phyloP scores from a whole-genome alignment of 2,113 vertebrate genomes.

The Alaudala cheleensis region DNA sequence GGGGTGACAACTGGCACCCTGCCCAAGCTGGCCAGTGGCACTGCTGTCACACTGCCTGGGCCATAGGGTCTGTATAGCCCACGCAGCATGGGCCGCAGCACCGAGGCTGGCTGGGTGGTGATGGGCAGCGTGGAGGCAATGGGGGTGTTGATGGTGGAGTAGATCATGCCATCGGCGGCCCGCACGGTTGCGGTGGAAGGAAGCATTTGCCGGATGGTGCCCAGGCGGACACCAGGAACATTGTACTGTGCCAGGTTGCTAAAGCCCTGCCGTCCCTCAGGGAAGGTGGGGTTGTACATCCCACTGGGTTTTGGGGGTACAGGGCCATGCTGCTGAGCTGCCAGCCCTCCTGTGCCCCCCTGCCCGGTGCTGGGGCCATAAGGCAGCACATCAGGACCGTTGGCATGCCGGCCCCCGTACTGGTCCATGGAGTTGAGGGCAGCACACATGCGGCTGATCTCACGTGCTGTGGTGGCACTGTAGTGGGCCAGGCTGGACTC shows the following conservation, averaged over 20 bases:
- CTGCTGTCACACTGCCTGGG: conserved; percentile 81
- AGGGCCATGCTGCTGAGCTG: conserved; percentile 81
- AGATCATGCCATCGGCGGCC: conserved; percentile 97
- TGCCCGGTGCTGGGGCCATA: conserved; percentile 79
- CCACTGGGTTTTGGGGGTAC: conserved; percentile 82
- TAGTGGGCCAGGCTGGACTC: conserved; percentile 95
- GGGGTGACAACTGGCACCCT: conserved; percentile 87
- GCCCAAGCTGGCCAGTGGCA: conserved; percentile 88
- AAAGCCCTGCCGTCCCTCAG: conserved; percentile 83
- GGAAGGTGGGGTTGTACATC: conserved; percentile 82
- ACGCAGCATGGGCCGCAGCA: conserved; percentile 86
- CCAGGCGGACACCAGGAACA: conserved; percentile 80
- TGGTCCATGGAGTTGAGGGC: conserved; percentile 96
- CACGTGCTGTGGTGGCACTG: conserved; percentile 93
- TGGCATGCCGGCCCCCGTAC: conserved; percentile 83
- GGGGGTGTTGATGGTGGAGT: conserved; percentile 97
- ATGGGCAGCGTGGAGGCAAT: conserved; percentile 98
- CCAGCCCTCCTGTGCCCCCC: neutral
- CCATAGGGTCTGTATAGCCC: conserved; percentile 88
- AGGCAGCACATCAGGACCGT: conserved; percentile 81
- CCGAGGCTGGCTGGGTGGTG: conserved; percentile 93
- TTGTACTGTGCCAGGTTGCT: conserved; percentile 80
- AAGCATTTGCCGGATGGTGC: conserved; percentile 85
- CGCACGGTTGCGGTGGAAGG: conserved; percentile 85
- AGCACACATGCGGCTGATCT: conserved; percentile 98